Evolutionary conservation across 2,888 invertebrate genomes (phyloP).

Genomic region (Mythimna ferrago): DNA sequence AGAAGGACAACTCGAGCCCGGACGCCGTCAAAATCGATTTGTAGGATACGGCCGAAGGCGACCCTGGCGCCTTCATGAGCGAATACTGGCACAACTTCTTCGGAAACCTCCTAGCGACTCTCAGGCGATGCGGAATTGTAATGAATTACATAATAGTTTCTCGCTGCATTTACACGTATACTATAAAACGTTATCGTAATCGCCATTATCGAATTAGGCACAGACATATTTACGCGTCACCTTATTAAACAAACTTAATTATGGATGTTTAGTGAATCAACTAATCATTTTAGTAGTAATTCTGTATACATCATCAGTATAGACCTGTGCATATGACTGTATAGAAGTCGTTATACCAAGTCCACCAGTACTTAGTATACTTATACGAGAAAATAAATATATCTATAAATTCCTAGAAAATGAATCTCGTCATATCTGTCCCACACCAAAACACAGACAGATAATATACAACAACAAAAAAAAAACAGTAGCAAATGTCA

Average conservation of each 20-base stretch:
- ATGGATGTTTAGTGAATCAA: background rate
- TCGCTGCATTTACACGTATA: background rate
- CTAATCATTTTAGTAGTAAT: background rate
- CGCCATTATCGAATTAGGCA: background rate
- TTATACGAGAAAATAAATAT: background rate
- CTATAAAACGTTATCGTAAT: background rate
- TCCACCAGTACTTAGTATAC: background rate
- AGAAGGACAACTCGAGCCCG: conserved; percentile 91
- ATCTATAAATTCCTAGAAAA: background rate
- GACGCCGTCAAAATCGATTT: conserved; percentile 55
- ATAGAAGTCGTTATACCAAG: background rate
- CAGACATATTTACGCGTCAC: background rate
- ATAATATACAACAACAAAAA: background rate
- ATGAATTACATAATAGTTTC: background rate
- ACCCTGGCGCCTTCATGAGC: conserved; percentile 30
- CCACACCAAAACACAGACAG: background rate
- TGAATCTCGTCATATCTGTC: background rate
- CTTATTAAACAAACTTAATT: background rate
- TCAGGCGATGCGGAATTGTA: background rate
- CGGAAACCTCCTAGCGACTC: conserved; percentile 12
- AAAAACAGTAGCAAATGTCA: background rate
- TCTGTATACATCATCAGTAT: background rate
- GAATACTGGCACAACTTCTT: conserved; percentile 23
- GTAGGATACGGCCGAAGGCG: conserved; percentile 46
- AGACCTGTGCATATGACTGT: background rate